These are phyloP conservation scores for Crotalus horridus DNA, from an alignment of 2,113 vertebrate species.

Conservation along the genomic window DNA sequence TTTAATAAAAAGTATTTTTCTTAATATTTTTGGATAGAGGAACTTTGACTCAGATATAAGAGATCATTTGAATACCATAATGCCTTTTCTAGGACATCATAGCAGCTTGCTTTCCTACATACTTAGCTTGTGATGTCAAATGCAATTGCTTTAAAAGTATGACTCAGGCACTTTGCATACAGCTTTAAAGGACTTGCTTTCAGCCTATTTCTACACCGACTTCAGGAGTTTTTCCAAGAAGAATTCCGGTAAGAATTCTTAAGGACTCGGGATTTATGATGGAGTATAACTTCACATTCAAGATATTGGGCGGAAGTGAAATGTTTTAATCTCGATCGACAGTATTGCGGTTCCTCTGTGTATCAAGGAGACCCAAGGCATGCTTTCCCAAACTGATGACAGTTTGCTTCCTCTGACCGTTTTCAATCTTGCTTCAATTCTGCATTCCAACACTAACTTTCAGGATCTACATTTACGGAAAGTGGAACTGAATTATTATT, in stretches of 20 bases:
- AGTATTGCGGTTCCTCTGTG: neutral
- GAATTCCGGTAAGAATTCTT: neutral
- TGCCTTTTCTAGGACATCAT: neutral
- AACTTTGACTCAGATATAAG: neutral
- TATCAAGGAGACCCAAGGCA: neutral
- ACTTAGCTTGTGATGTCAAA: neutral
- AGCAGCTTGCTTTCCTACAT: neutral
- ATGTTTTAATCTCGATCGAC: neutral
- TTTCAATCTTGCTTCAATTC: neutral
- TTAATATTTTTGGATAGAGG: neutral
- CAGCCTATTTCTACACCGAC: neutral
- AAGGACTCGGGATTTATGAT: neutral
- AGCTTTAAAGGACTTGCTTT: neutral
- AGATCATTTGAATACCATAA: neutral
- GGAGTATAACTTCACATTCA: neutral
- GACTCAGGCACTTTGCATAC: neutral
- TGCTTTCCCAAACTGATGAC: neutral
- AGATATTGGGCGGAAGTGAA: neutral
- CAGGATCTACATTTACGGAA: neutral
- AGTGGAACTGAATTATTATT: neutral
- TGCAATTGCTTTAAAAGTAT: neutral
- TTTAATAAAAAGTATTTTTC: neutral
- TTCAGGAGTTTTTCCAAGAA: neutral
- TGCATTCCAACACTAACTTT: neutral
- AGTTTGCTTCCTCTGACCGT: neutral